Evolutionary conservation across 2,888 invertebrate genomes (phyloP), one percentile per base, ranked within the genome.

Genomic region (Cremastobaeus sp.): DNA sequence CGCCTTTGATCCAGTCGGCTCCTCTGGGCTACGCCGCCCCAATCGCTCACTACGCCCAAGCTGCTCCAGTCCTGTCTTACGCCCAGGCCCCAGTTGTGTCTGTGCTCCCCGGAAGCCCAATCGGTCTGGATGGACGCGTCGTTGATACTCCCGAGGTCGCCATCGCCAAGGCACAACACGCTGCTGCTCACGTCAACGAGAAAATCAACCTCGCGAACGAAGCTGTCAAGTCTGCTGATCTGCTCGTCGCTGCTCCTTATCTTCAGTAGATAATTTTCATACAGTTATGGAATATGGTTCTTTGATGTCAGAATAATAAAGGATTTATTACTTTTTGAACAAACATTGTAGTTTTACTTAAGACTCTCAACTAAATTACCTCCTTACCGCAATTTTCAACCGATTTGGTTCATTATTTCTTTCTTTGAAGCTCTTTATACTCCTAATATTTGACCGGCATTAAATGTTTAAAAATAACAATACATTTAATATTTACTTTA

Each of bases 131-230:
- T 34, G 84, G 85, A 12, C 80, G 81, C 15, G 82, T 84, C 14
- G 73, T 82, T 4, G 84, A 84, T 70, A 82, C 85, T 6, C 68
- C 81, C 8, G 82, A 83, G 66, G 86, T 85, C 2, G 75, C 80
- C 15, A 74, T 76, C 12, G 83, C 84, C 45, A 85, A 83, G 35
- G 83, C 79, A 32, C 80, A 79, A 4, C 86, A 87, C 73, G 80
- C 79, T n/a, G 79, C 79, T 1, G 85, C 86, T 3, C 84, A 83
- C 59, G 55, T 78, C 45, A 81, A 84, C 75, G 84, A 83, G 59
- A 83, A 80, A 62, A 74, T 81, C 59, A 81, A 62, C 65, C 74
- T 81, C 52, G 80, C 77, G 1, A 75, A 81, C 20, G 84, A 84
- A 18, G 82, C 81, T 18, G 80, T 74, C 5, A 79, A 79, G 18